Percentiles rank a stretch among this genome's conserved stretches.
These are phyloP conservation scores for Xanthia icteritia DNA, from an alignment of 2,888 invertebrate genomes.

Conservation along the genomic window DNA sequence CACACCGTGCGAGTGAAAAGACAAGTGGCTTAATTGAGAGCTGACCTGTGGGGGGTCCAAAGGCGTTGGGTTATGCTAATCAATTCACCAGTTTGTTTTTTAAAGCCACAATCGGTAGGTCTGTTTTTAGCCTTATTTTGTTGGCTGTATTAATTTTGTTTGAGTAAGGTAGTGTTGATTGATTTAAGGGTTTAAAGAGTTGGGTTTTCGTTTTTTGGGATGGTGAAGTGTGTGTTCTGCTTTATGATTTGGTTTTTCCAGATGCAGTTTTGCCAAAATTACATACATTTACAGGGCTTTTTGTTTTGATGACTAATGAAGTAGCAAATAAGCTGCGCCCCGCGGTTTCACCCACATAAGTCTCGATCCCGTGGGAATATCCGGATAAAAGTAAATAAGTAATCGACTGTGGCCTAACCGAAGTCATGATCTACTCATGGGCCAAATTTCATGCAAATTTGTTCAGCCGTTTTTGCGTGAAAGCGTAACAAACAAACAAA, in stretches of 20 bases:
- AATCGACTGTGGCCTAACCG: too few species aligned
- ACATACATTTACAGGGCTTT: not conserved
- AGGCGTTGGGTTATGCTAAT: conserved; percentile 89
- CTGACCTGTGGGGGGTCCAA: conserved; percentile 85
- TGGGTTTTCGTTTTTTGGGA: conserved; percentile 3
- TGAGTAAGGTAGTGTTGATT: conserved; percentile 67
- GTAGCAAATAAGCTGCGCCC: not conserved
- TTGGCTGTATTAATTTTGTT: conserved; percentile 68
- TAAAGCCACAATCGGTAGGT: conserved; percentile 84
- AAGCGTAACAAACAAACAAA: too few species aligned
- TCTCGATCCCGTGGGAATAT: too few species aligned
- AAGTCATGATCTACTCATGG: too few species aligned
- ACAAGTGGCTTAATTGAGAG: conserved; percentile 90
- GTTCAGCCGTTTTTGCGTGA: too few species aligned
- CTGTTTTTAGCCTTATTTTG: conserved; percentile 67
- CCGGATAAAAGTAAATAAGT: too few species aligned
- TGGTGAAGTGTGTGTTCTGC: not conserved
- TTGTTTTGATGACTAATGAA: not conserved
- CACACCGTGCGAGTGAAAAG: conserved; percentile 85
- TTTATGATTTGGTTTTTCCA: conserved; percentile 10
- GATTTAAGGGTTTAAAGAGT: conserved; percentile 50
- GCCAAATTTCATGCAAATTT: too few species aligned
- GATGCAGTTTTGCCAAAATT: not conserved
- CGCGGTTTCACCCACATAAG: too few species aligned
- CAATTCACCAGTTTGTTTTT: conserved; percentile 88